phyloP scores from a whole-genome alignment of 2,113 vertebrate species.

The Gallinago undulata region DNA sequence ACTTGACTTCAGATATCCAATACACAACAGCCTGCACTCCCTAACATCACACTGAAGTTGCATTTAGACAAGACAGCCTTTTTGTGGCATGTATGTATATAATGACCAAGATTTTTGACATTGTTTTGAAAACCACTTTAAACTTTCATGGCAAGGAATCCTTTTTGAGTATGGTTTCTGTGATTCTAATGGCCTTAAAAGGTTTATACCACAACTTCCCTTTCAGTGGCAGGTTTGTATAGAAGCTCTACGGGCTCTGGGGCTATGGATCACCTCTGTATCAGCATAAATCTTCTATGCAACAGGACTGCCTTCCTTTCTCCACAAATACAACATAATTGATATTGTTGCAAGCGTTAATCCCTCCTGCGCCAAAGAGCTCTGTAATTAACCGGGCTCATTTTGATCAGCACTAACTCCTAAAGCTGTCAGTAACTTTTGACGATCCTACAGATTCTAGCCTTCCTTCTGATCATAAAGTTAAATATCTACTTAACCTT shows the following conservation, averaged over 20 bases:
- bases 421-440: neutral
- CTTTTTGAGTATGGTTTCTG: neutral
- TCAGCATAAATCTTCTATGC: no score
- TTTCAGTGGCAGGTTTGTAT: neutral
- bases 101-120: neutral
- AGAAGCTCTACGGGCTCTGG: neutral
- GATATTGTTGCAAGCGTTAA: neutral
- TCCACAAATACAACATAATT: neutral
- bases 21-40: neutral
- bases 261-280: neutral
- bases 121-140: neutral
- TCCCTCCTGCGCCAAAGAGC: neutral
- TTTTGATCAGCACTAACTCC: neutral
- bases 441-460: neutral
- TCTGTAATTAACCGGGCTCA: neutral
- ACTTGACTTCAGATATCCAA: neutral
- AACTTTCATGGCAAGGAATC: neutral
- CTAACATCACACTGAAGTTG: neutral
- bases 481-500: neutral
- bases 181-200: neutral
- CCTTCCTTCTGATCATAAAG: neutral
- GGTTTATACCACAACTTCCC: neutral
- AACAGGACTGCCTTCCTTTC: neutral
- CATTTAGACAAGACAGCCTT: neutral
- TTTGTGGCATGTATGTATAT: neutral